Evolutionary conservation across 37 sponge, comb jelly and placozoan species (phyloP).

Genomic region (Agelas oroides): DNA sequence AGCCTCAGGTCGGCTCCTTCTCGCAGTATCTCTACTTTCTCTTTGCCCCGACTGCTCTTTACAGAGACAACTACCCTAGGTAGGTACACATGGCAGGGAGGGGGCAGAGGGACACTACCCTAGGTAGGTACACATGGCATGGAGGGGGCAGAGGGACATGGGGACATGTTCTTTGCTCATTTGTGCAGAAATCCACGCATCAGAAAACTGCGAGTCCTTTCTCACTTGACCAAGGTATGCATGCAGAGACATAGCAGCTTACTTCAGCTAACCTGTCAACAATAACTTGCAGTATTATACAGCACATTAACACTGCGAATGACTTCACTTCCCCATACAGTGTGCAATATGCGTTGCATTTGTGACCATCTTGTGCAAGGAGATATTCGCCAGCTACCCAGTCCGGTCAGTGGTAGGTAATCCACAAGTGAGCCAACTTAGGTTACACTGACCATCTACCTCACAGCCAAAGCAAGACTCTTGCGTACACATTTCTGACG

Average conservation of each 20-base stretch:
- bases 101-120: neutral
- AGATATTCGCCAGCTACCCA: conserved; percentile 25
- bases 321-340: conserved; percentile 23
- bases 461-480: neutral
- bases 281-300: too few species aligned
- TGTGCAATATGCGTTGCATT: conserved; percentile 56
- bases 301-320: too few species aligned
- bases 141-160: too few species aligned
- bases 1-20: conserved; percentile 70
- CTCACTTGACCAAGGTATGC: conserved; percentile 53
- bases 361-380: conserved; percentile 41
- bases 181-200: conserved; percentile 25
- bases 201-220: conserved; percentile 14
- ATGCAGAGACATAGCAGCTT: too few species aligned
- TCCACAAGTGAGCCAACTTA: too few species aligned
- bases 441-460: too few species aligned
- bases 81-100: conserved; percentile 6
- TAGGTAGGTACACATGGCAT: too few species aligned
- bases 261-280: too few species aligned
- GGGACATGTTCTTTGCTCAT: neutral
- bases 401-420: conserved; percentile 18
- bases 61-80: conserved; percentile 87
- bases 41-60: conserved; percentile 86
- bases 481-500: conserved; percentile 33
- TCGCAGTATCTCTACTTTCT: conserved; percentile 82